These are phyloP conservation scores for Beroe ovata DNA, from an alignment of 37 sponge, comb jelly and placozoan species.

Conservation along the genomic window DNA sequence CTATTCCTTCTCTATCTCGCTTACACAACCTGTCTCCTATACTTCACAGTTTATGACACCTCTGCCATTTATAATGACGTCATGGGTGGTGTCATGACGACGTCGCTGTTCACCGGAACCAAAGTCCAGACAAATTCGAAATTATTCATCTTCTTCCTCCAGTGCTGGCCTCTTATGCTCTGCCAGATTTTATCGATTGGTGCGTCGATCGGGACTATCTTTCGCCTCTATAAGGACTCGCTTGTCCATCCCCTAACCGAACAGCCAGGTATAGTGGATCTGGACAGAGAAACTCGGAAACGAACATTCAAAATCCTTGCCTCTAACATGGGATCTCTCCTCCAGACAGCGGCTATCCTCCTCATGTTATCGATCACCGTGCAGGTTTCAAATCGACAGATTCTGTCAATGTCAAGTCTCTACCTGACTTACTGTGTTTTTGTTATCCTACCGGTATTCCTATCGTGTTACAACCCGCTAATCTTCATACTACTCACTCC, in stretches of 20 bases:
- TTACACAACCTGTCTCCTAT: background rate
- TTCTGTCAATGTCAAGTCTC: background rate
- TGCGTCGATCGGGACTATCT: slow-evolving; percentile 3
- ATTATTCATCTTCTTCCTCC: background rate
- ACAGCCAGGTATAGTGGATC: background rate
- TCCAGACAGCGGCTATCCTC: background rate
- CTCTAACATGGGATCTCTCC: slow-evolving; percentile 21
- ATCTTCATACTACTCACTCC: background rate
- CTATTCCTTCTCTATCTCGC: background rate
- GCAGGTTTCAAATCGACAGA: background rate
- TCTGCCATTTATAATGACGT: background rate
- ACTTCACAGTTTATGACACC: slow-evolving; percentile 17
- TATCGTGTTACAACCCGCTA: slow-evolving; percentile 11
- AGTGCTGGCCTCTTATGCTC: background rate
- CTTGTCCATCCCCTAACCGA: background rate
- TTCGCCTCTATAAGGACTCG: background rate
- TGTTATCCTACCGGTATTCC: background rate
- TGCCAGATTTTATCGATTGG: background rate
- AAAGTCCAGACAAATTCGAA: background rate
- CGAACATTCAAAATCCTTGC: slow-evolving; percentile 1
- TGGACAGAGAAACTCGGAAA: background rate
- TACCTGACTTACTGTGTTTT: background rate
- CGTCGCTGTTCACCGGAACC: slow-evolving; percentile 1
- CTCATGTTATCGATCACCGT: background rate
- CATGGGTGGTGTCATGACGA: background rate